Percentiles rank a stretch among this genome's conserved stretches.
phyloP scores from a whole-genome alignment of 2,888 invertebrate species.

The Lasioglossum oenotherae region DNA sequence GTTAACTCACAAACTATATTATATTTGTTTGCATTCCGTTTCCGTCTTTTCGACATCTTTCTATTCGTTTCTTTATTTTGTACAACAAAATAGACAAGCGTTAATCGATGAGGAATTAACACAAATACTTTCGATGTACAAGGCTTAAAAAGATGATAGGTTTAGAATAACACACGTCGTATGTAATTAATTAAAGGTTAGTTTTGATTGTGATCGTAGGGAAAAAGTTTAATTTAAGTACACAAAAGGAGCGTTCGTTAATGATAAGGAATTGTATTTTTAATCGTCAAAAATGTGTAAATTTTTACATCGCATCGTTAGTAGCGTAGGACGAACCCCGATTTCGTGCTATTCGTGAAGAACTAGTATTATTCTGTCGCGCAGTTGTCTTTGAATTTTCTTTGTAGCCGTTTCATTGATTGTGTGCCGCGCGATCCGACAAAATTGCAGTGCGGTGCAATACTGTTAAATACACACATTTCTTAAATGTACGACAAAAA shows the following conservation, averaged over 20 bases:
- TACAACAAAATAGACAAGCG: neutral
- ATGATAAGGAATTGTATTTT: neutral
- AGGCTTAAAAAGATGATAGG: neutral
- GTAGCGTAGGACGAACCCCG: neutral
- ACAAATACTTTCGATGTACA: neutral
- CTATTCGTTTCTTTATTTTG: neutral
- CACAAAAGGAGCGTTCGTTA: slow-evolving; percentile 3
- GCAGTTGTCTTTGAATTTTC: neutral
- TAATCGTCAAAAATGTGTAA: slow-evolving; percentile 12
- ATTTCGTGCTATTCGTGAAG: slow-evolving; percentile 3
- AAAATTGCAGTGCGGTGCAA: slow-evolving; percentile 21
- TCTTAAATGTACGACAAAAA: neutral
- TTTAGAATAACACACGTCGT: neutral
- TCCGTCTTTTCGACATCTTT: neutral
- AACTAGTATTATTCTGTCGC: neutral
- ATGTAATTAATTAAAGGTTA: slow-evolving; percentile 12
- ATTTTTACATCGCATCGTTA: slow-evolving; percentile 11
- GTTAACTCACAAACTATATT: slow-evolving; percentile 12
- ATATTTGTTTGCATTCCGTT: slow-evolving; percentile 50
- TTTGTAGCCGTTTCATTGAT: neutral
- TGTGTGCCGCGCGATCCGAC: neutral
- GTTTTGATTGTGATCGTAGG: slow-evolving; percentile 19
- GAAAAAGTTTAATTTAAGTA: slow-evolving; percentile 20
- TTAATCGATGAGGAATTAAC: neutral
- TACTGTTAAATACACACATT: slow-evolving; percentile 20